These are phyloP conservation scores for Protobothrops mucrosquamatus DNA, from an alignment of 2,113 vertebrate genomes.

Conservation along the genomic window DNA sequence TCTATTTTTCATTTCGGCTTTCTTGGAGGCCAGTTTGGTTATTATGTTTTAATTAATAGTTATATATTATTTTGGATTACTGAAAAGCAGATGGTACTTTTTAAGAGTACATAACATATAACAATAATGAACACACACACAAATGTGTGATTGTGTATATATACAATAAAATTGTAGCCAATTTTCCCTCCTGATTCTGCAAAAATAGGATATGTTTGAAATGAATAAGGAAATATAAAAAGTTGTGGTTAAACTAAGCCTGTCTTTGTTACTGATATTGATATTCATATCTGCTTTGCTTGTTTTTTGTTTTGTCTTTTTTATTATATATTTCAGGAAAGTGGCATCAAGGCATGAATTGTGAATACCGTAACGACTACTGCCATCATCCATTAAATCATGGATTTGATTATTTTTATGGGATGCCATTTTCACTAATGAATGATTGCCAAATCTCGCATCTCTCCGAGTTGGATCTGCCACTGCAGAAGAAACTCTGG, in stretches of 20 bases:
- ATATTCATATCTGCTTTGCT: neutral
- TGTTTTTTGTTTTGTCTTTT: neutral
- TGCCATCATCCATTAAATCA: conserved; percentile 91
- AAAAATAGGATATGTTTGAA: neutral
- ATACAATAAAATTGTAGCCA: neutral
- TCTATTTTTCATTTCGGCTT: neutral
- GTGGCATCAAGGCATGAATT: conserved; percentile 92
- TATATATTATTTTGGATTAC: neutral
- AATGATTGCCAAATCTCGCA: conserved; percentile 76
- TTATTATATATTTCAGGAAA: conserved; percentile 76
- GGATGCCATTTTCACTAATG: conserved; percentile 79
- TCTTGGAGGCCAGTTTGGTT: too few relatives aligned
- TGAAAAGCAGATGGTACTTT: neutral
- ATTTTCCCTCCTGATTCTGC: neutral
- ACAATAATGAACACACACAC: neutral
- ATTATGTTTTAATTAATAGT: neutral
- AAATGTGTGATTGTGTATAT: neutral
- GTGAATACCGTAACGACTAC: conserved; percentile 73
- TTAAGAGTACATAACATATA: neutral
- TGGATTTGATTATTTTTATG: conserved; percentile 87
- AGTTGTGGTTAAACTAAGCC: neutral
- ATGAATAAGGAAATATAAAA: neutral
- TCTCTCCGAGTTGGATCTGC: conserved; percentile 58
- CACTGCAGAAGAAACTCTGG: conserved; percentile 58
- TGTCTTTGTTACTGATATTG: neutral